These are phyloP conservation scores for Zoanthus sansibaricus DNA, from an alignment of 92 coral and sea anemone species.

Conservation along the genomic window DNA sequence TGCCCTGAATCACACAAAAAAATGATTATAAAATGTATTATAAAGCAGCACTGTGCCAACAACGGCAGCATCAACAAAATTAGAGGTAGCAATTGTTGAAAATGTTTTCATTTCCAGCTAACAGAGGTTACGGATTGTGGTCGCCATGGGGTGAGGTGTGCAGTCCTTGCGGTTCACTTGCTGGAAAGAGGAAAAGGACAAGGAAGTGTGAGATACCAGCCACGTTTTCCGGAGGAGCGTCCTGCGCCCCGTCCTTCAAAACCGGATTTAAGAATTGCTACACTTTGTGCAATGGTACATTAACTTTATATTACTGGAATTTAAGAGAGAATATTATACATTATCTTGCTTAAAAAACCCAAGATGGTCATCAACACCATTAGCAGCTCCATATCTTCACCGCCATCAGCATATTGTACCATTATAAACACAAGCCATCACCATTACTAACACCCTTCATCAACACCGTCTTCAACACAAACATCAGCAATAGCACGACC, in stretches of 20 bases:
- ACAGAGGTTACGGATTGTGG: slow-evolving; percentile 14
- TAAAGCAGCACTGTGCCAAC: no score
- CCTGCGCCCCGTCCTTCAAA: not conserved
- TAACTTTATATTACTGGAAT: not conserved
- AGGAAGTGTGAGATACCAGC: slow-evolving; percentile 11
- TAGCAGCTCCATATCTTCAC: no score
- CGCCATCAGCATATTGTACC: no score
- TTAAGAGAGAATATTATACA: not conserved
- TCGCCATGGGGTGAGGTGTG: not conserved
- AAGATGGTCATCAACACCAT: no score
- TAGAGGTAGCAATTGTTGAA: not conserved
- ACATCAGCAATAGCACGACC: no score
- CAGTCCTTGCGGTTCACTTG: not conserved
- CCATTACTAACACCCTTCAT: no score
- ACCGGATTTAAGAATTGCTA: not conserved
- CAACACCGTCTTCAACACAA: no score
- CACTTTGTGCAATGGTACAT: slow-evolving; percentile 18
- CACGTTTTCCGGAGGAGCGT: not conserved
- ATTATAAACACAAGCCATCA: no score
- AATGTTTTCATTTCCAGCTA: not conserved
- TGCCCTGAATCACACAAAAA: no score
- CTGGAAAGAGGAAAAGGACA: not conserved
- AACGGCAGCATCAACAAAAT: no score
- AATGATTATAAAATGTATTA: no score
- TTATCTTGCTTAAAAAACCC: not conserved